Evolutionary conservation across 2,888 invertebrate genomes (phyloP), one percentile per base, ranked within the genome.

Genomic region (Eulithis testata): DNA sequence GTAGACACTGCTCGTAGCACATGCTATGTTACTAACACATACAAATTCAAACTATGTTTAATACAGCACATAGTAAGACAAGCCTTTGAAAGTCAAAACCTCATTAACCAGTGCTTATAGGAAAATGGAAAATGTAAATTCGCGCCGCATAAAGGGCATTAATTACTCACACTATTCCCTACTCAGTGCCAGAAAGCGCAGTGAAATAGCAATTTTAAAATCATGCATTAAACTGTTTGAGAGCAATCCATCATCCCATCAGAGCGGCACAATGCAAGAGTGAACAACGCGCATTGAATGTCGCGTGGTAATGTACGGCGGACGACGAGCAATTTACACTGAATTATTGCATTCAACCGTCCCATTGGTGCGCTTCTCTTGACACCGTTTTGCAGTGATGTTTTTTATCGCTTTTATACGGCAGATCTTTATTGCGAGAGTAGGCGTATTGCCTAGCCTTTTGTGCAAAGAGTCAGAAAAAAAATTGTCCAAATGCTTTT

Each of bases 321-420:
- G 74, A 73, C 75, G 77, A 78, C 76, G 78, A 78, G 79, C 82
- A 82, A 81, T 84, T 83, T 81, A 76, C 78, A 69, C 80, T 84
- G 84, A 85, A 81, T 85, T 85, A 85, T 84, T 82, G 83, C 83
- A 78, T 77, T 79, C 74, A 77, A 71, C 78, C 75, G 73, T 78
- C 74, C 74, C 70, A 64, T 66, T 73, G 79, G 74, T 73, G 63
- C 66, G 65, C 70, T 82, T 76, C 75, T 73, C 71, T 77, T 78
- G 75, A 75, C 67, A 65, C 78, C 60, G 68, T 60, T 70, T 72
- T 73, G 65, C 73, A 66, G 70, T 70, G 69, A 67, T 65, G 63
- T 70, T 71, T 69, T 78, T 71, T 67, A 70, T 71, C 59, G 67
- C 56, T 60, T 62, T 72, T 70, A 31, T 31, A 31, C 31, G 31